Conservation (phyloP, 2,888 invertebrate genomes). For the Lasioglossum pauxillum region DNA sequence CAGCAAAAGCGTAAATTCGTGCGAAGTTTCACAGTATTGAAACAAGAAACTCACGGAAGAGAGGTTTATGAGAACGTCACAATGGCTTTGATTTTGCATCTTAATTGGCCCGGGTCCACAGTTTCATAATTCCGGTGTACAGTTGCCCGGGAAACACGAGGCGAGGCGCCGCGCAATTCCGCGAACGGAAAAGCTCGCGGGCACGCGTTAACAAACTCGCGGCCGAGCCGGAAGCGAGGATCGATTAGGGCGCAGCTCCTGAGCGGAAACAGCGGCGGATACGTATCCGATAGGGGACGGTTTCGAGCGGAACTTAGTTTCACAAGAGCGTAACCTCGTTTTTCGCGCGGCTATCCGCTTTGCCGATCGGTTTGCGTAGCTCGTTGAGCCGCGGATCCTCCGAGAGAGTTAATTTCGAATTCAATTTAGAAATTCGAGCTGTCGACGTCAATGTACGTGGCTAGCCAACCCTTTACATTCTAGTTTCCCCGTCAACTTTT, state of each 20-base stretch:
- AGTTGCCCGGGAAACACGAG: neutral
- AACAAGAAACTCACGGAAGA: neutral
- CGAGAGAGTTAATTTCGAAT: constrained; percentile 22
- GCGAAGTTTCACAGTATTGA: neutral
- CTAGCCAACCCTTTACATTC: neutral
- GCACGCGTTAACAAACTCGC: neutral
- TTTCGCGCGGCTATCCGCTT: constrained; percentile 7
- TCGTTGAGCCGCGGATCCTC: neutral
- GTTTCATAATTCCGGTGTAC: neutral
- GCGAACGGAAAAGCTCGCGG: neutral
- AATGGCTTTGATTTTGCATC: constrained; percentile 7
- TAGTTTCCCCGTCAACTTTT: neutral
- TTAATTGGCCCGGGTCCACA: neutral
- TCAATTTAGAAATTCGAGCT: constrained; percentile 31
- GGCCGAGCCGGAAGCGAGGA: neutral
- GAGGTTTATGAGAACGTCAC: neutral
- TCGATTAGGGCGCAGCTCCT: neutral
- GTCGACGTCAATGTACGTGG: neutral
- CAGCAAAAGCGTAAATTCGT: neutral
- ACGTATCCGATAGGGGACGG: constrained; percentile 5
- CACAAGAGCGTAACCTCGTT: constrained; percentile 27
- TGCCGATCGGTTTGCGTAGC: constrained; percentile 11
- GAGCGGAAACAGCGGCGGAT: neutral
- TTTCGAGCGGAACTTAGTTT: constrained; percentile 21
- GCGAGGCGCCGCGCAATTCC: neutral